Base-by-base conservation (phyloP, 1,140 invertebrate genomes). In the Lasioglossum baleicum region DNA sequence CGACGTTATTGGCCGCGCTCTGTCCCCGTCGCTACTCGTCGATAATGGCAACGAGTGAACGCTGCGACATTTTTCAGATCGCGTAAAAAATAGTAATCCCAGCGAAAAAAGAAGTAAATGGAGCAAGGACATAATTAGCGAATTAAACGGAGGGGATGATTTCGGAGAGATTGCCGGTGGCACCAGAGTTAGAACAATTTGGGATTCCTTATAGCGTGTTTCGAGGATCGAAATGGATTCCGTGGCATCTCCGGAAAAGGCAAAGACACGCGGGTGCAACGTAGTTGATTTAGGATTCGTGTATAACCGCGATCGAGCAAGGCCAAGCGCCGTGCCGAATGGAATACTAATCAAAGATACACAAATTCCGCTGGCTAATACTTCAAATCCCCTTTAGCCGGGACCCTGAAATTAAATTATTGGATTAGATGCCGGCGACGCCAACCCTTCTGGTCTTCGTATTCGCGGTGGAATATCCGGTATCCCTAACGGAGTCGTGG, bases 331-430 rank as follows among this genome's bases (percentile, higher is more conserved):
- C 81, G 73, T 82, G 88, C 81, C 88, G 90, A 92, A 92, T 89
- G 87, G 92, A 93, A 93, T 93, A 92, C 92, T 92, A 93, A 93
- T 93, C 92, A 93, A 92, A 93, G 92, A 92, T 92, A 92, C 91
- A 92, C 92, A 92, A 92, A 92, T 92, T 92, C 91, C 90, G 88
- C 42, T 75, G 91, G 90, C 91, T 93, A 92, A 93, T 93, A 93
- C 92, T 93, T 92, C 90, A 92, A 92, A 93, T 92, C 92, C 91
- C 92, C 91, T 92, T 91, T 88, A 91, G 90, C 89, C 80, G 82
- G 91, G 89, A 90, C 91, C 88, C 82, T 83, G 86, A 93, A 92
- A 92, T 93, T 93, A 92, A 93, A 93, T 93, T 92, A 93, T 93
- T 93, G 91, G 92, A 92, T 93, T 93, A 92, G 91, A 91, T 81